A percentile compares a stretch with the other conserved stretches of the same genome.
Conservation (phyloP, 2,888 invertebrate species). For the Phorcus lineatus region DNA sequence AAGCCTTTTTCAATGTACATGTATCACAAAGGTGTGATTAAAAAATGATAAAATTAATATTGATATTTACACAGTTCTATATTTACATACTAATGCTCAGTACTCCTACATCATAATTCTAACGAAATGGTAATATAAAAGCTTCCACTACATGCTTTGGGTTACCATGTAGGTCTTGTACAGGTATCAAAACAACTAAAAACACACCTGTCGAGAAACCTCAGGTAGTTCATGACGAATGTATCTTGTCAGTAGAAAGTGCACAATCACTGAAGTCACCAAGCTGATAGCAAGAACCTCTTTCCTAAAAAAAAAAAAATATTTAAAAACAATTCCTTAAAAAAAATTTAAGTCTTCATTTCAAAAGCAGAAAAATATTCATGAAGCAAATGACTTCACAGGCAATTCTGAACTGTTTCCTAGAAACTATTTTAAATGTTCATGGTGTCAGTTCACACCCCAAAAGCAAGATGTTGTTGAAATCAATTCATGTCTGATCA, state of each 20-base stretch:
- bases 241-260: conserved; percentile 47
- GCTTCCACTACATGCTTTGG: background rate
- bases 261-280: conserved; percentile 81
- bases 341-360: background rate
- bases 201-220: background rate
- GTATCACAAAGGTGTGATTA: too few relatives aligned
- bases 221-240: background rate
- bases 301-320: conserved; percentile 78
- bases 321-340: background rate
- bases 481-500: too few relatives aligned
- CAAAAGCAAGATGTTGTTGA: too few relatives aligned
- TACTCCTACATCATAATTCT: too few relatives aligned
- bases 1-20: too few relatives aligned
- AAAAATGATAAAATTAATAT: too few relatives aligned
- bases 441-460: too few relatives aligned
- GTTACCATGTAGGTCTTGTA: too few relatives aligned
- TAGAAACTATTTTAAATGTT: too few relatives aligned
- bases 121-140: too few relatives aligned
- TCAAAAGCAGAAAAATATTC: background rate
- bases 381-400: background rate
- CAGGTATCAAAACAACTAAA: background rate
- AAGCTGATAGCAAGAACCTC: conserved; percentile 87
- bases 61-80: too few relatives aligned
- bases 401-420: background rate
- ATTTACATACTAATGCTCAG: too few relatives aligned